Evolutionary conservation across 2,888 invertebrate species (phyloP).

Genomic region (Pristionchus entomophagus): DNA sequence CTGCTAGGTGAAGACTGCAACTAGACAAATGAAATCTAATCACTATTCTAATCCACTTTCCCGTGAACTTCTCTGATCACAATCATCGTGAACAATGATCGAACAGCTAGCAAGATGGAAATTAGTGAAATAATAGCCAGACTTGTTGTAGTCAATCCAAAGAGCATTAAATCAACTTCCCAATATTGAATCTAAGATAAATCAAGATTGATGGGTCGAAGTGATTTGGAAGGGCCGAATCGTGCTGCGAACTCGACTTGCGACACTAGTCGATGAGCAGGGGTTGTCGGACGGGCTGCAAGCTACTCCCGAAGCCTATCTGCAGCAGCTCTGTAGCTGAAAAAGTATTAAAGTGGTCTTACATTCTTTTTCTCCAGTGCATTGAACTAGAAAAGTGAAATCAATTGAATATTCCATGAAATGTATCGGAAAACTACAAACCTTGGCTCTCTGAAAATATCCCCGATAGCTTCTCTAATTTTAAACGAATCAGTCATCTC

Average conservation of each 20-base stretch:
- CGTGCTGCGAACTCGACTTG: conserved; percentile 28
- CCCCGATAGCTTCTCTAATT: background rate
- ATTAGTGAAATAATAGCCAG: background rate
- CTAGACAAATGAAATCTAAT: too few relatives aligned
- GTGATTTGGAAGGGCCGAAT: conserved; percentile 9
- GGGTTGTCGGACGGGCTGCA: background rate
- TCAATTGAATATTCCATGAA: too few relatives aligned
- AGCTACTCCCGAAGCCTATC: background rate
- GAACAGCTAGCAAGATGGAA: too few relatives aligned
- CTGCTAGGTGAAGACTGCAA: too few relatives aligned
- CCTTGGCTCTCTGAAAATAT: background rate
- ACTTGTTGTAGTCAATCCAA: background rate
- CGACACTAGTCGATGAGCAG: background rate
- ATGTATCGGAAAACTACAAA: background rate
- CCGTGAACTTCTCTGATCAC: background rate
- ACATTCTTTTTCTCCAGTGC: too few relatives aligned
- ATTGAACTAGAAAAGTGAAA: too few relatives aligned
- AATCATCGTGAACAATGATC: background rate
- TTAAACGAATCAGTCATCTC: background rate
- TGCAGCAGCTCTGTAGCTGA: background rate
- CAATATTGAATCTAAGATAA: background rate
- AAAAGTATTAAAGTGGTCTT: background rate
- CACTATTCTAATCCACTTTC: conserved; percentile 3
- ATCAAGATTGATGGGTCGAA: background rate
- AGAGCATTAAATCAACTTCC: background rate